Conservation (phyloP, 2,888 invertebrate species). For the Dione juno region DNA sequence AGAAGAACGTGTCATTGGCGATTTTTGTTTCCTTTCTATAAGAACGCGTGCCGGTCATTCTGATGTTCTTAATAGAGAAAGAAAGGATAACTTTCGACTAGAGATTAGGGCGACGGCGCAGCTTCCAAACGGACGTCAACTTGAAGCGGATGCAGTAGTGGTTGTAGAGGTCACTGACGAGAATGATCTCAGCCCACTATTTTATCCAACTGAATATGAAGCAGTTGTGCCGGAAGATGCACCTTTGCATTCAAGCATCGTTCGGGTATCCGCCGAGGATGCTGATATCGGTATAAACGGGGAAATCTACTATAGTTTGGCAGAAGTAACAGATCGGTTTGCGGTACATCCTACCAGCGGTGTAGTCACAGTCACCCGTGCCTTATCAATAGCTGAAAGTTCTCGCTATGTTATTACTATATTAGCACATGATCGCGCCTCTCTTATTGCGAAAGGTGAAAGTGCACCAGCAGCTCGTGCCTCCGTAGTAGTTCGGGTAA, state of each 20-base stretch:
- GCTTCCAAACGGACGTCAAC: constrained; percentile 83
- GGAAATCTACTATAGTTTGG: constrained; percentile 97
- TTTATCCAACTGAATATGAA: constrained; percentile 94
- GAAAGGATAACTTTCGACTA: constrained; percentile 91
- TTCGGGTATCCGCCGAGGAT: constrained; percentile 94
- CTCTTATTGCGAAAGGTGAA: constrained; percentile 76
- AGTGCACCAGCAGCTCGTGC: constrained; percentile 90
- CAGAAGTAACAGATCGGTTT: constrained; percentile 91
- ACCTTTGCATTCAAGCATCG: constrained; percentile 91
- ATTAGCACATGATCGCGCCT: constrained; percentile 93
- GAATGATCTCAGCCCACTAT: constrained; percentile 96
- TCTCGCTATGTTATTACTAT: constrained; percentile 89
- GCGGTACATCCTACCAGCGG: constrained; percentile 97
- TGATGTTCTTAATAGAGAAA: constrained; percentile 96
- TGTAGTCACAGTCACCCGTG: constrained; percentile 91
- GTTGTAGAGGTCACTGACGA: constrained; percentile 90
- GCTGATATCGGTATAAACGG: constrained; percentile 98
- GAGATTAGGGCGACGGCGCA: constrained; percentile 86
- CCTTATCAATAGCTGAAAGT: constrained; percentile 88
- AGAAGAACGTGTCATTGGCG: constrained; percentile 94
- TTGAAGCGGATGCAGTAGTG: constrained; percentile 89
- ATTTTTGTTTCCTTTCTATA: constrained; percentile 96
- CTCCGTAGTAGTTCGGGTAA: constrained; percentile 89
- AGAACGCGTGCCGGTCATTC: constrained; percentile 94
- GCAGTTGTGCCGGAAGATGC: constrained; percentile 94